Evolutionary conservation across 2,888 invertebrate species (phyloP).

Genomic region (Cataglyphis cursor): DNA sequence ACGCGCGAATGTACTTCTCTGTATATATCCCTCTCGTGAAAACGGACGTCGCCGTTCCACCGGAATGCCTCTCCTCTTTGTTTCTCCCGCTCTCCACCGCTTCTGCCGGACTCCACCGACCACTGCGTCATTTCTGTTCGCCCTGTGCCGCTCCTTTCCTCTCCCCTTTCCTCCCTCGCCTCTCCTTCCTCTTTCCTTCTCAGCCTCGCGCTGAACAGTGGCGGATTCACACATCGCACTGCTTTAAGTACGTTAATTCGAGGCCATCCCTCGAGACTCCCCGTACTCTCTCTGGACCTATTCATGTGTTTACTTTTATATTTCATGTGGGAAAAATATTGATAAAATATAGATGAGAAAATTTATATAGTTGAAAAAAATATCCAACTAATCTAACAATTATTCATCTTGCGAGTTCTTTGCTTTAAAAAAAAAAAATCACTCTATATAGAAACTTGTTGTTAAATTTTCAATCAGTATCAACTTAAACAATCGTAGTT

Average conservation of each 20-base stretch:
- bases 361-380: not conserved
- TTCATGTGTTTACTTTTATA: constrained; percentile 20
- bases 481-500: not conserved
- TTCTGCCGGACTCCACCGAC: constrained; percentile 55
- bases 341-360: not conserved
- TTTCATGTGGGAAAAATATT: not conserved
- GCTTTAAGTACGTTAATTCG: constrained; percentile 22
- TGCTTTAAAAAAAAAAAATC: not conserved
- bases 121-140: constrained; percentile 73
- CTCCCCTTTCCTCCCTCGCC: not conserved
- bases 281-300: not conserved
- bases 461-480: not conserved
- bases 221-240: constrained; percentile 45
- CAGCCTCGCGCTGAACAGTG: constrained; percentile 39
- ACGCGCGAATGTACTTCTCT: constrained; percentile 54
- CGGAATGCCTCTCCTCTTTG: constrained; percentile 34
- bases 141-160: constrained; percentile 33
- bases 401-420: not conserved
- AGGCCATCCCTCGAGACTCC: not conserved
- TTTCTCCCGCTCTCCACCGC: constrained; percentile 59
- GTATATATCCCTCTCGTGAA: constrained; percentile 61
- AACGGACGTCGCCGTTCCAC: constrained; percentile 58
- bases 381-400: not conserved
- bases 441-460: not conserved
- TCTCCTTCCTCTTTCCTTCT: constrained; percentile 25